phyloP scores from a whole-genome alignment of 2,888 invertebrate species.

The Tipula lateralis region DNA sequence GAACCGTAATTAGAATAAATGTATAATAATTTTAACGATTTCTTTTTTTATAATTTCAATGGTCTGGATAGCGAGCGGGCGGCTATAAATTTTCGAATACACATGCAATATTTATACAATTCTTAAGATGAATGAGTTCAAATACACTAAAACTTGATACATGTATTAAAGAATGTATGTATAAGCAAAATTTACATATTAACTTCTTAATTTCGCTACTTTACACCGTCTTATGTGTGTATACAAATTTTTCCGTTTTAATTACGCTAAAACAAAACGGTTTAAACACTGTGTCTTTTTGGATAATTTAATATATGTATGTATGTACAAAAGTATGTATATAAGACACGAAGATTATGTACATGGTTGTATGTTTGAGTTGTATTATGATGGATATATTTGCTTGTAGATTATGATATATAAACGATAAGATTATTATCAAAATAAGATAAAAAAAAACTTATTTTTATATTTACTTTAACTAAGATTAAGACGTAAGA shows the following conservation, averaged over 20 bases:
- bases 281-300: not conserved
- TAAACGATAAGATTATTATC: slow-evolving; percentile 11
- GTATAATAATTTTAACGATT: not conserved
- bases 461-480: not conserved
- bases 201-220: slow-evolving; percentile 19
- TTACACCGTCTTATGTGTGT: not conserved
- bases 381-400: slow-evolving; percentile 8
- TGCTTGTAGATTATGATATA: slow-evolving; percentile 24
- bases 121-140: not conserved
- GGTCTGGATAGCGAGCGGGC: not conserved
- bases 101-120: not conserved
- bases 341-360: not conserved
- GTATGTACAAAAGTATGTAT: not conserved
- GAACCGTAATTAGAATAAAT: slow-evolving; percentile 24
- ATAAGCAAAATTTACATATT: not conserved
- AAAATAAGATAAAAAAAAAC: slow-evolving; percentile 12
- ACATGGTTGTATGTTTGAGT: not conserved
- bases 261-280: not conserved
- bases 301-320: not conserved
- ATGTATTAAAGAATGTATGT: not conserved
- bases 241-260: slow-evolving; percentile 15
- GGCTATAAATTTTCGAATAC: not conserved
- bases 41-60: not conserved
- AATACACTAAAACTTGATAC: not conserved
- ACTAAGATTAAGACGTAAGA: not conserved